Percentiles rank a stretch among this genome's conserved stretches.
These are phyloP conservation scores for Nestor notabilis DNA, from an alignment of 2,113 vertebrate species.

Conservation along the genomic window DNA sequence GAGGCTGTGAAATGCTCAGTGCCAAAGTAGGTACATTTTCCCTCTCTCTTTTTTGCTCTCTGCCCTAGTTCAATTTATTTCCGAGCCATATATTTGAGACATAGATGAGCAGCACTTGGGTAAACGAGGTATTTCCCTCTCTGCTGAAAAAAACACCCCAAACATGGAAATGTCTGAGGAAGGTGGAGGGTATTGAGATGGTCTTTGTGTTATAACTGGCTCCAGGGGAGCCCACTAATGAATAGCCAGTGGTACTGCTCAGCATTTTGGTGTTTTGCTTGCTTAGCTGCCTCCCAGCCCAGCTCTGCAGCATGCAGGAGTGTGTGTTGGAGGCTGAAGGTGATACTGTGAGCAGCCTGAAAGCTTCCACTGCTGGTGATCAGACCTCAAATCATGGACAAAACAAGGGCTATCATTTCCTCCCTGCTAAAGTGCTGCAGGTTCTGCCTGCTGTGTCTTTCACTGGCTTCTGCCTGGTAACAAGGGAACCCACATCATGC, in stretches of 20 bases:
- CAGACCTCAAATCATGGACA: background rate
- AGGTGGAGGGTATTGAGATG: background rate
- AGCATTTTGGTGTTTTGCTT: background rate
- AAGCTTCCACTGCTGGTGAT: background rate
- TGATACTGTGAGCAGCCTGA: background rate
- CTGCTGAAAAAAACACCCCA: background rate
- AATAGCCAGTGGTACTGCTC: background rate
- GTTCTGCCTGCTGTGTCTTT: background rate
- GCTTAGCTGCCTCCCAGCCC: background rate
- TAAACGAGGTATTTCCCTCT: background rate
- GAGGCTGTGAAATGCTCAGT: background rate
- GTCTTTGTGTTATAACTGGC: background rate
- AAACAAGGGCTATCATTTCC: background rate
- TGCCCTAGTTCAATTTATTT: background rate
- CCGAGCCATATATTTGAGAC: background rate
- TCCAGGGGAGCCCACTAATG: background rate
- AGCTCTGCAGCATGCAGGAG: background rate
- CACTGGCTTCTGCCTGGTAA: accelerated
- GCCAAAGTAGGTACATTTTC: background rate
- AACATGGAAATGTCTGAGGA: background rate
- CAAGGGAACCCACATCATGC: background rate
- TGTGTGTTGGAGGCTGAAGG: background rate
- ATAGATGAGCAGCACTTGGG: background rate
- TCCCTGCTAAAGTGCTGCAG: background rate
- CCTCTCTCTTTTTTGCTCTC: background rate